Evolutionary conservation across 2,888 invertebrate genomes (phyloP).

Genomic region (Aromia moschata): DNA sequence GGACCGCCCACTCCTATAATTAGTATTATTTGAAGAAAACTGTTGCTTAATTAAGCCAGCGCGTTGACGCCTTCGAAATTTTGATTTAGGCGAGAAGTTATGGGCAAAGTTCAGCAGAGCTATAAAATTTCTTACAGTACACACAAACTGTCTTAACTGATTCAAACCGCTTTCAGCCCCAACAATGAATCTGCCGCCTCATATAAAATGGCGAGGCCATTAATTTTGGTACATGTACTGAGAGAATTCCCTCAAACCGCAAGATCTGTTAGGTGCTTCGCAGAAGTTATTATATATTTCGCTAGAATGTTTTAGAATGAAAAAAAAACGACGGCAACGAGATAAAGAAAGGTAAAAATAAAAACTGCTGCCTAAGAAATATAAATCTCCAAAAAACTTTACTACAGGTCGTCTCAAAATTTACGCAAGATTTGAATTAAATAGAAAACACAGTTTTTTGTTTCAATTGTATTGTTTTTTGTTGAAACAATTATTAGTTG

Average conservation of each 20-base stretch:
- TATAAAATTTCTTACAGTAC: conserved; percentile 10
- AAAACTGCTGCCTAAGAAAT: too few relatives aligned
- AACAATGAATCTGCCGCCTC: conserved; percentile 3
- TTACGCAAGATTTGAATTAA: too few relatives aligned
- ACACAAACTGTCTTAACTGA: conserved; percentile 4
- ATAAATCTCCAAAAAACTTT: too few relatives aligned
- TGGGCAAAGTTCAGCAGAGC: conserved; percentile 4
- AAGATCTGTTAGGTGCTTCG: conserved; percentile 3
- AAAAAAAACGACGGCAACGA: too few relatives aligned
- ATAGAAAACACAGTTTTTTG: too few relatives aligned
- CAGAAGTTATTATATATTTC: background rate
- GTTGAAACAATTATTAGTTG: too few relatives aligned
- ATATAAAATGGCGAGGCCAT: conserved; percentile 11
- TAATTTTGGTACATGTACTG: conserved; percentile 11
- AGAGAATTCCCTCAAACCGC: conserved; percentile 8
- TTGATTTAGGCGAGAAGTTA: conserved; percentile 4
- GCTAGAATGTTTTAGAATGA: too few relatives aligned
- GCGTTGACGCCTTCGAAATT: background rate
- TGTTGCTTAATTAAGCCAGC: background rate
- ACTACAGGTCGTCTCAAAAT: too few relatives aligned
- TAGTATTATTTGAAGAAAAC: background rate
- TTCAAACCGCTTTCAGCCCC: conserved; percentile 4
- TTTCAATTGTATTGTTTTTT: too few relatives aligned
- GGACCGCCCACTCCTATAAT: background rate
- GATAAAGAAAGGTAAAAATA: too few relatives aligned